Evolutionary conservation across 2,797 vertebrate species (phyloP), one percentile per base, ranked within the genome.

Genomic region (Enoplosus armatus): DNA sequence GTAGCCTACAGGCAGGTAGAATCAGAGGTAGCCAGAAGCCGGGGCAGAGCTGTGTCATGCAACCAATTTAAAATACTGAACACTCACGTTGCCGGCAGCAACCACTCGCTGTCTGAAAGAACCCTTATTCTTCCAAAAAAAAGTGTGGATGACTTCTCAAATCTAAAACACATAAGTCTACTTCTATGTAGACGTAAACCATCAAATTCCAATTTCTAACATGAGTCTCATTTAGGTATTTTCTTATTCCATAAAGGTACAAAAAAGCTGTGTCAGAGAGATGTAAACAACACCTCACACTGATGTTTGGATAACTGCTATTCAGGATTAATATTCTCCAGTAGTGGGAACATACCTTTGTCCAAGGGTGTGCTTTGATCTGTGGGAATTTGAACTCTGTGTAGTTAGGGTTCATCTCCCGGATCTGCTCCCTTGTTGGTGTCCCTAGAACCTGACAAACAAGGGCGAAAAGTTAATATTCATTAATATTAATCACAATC

Each of bases 351-450:
- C 66, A 20, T 85, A 97, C 97, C 96, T 98, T 98, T 89, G 97
- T 96, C 97, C 97, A 98, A 70, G 97, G 97, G 85, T 98, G 97
- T 87, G 97, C 97, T 96, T 98, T 98, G 90, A 98, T 98, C 95
- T 98, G 97, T 78, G 97, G 97, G 84, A 98, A 98, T 91, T 98
- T 98, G 92, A 98, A 98, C 93, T 98, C 97, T 84, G 97, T 98
- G 88, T 98, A 98, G 91, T 98, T 98, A 18, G 97, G 97, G 92
- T 98, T 98, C 97, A 98, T 98, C 93, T 98, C 97, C 83, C 97
- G 93, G 84, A 98, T 98, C 93, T 98, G 97, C 93, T 98, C 97
- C 95, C 97, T 95, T 41, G 97, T 98, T 37, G 97, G 97, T 59
- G 97, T 98, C 85, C 97, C 97, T 91, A 98, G 92, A 92, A 98